These are phyloP conservation scores for Misgurnus anguillicaudatus DNA, from an alignment of 2,113 vertebrate genomes.

Conservation along the genomic window DNA sequence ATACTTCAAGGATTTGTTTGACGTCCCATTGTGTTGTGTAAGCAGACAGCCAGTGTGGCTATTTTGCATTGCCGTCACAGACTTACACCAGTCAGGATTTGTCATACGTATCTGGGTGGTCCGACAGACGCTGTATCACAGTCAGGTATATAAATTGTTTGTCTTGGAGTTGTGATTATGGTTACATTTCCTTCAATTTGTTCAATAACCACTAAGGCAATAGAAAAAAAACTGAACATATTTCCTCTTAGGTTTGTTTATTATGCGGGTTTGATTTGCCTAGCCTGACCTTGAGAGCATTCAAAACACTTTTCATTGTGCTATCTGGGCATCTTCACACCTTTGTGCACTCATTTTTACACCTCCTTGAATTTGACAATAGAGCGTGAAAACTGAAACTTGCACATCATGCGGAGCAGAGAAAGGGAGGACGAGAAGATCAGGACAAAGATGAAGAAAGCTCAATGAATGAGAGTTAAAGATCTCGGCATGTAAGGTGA, in stretches of 20 bases:
- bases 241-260: background rate
- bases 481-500: constrained; percentile 49
- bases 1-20: background rate
- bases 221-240: no score
- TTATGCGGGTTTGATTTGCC: background rate
- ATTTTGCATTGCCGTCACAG: constrained; percentile 1
- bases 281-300: constrained; percentile 20
- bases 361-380: constrained; percentile 37
- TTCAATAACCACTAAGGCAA: no score
- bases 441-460: background rate
- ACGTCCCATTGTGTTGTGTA: background rate
- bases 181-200: no score
- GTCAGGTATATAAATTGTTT: no score
- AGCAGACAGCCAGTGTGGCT: background rate
- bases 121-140: no score
- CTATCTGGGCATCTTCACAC: constrained; percentile 31
- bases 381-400: constrained; percentile 29
- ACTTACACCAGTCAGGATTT: background rate
- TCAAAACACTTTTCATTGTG: constrained; percentile 16
- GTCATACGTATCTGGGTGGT: background rate
- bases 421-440: constrained; percentile 6
- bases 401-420: background rate
- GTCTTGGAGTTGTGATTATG: no score
- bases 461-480: constrained; percentile 2
- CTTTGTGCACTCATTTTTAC: constrained; percentile 35